Percentiles rank a stretch among this genome's conserved stretches.
Conservation (phyloP, 2,888 invertebrate genomes). For the Drosophila helvetica region DNA sequence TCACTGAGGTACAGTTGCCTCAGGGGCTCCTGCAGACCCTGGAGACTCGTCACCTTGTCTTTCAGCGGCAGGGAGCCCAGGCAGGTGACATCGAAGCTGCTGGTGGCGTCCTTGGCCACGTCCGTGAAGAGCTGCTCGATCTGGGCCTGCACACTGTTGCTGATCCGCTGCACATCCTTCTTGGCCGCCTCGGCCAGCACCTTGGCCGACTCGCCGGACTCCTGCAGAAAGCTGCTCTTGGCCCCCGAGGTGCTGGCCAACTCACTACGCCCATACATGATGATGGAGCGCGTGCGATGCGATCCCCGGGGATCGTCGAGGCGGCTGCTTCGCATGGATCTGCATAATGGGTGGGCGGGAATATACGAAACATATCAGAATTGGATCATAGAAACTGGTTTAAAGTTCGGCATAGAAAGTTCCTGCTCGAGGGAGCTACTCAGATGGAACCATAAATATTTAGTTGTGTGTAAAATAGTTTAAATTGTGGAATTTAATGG, state of each 20-base stretch:
- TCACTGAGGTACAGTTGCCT: constrained; percentile 87
- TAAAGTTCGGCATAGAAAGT: background rate
- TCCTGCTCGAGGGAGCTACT: background rate
- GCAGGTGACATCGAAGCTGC: constrained; percentile 90
- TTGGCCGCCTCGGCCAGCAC: constrained; percentile 76
- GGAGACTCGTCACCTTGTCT: constrained; percentile 91
- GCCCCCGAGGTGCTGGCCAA: constrained; percentile 81
- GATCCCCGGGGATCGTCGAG: constrained; percentile 84
- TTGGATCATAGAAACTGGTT: background rate
- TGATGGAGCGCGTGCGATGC: constrained; percentile 83
- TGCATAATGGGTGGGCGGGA: constrained; percentile 31
- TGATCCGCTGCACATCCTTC: constrained; percentile 84
- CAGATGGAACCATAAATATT: background rate
- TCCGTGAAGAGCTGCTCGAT: constrained; percentile 94
- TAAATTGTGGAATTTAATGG: constrained; percentile 10
- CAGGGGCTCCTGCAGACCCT: constrained; percentile 92
- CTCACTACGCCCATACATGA: constrained; percentile 84
- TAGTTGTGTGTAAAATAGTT: constrained; percentile 4
- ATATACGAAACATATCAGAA: background rate
- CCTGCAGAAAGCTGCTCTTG: constrained; percentile 78
- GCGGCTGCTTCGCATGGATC: constrained; percentile 82
- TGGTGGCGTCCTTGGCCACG: constrained; percentile 87
- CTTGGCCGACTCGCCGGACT: constrained; percentile 70
- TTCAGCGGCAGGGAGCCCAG: constrained; percentile 91
- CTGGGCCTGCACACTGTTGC: constrained; percentile 92